Percentiles rank a stretch among this genome's conserved stretches.
Evolutionary conservation across 1,140 invertebrate genomes (phyloP).

Genomic region (Gryllus bimaculatus): DNA sequence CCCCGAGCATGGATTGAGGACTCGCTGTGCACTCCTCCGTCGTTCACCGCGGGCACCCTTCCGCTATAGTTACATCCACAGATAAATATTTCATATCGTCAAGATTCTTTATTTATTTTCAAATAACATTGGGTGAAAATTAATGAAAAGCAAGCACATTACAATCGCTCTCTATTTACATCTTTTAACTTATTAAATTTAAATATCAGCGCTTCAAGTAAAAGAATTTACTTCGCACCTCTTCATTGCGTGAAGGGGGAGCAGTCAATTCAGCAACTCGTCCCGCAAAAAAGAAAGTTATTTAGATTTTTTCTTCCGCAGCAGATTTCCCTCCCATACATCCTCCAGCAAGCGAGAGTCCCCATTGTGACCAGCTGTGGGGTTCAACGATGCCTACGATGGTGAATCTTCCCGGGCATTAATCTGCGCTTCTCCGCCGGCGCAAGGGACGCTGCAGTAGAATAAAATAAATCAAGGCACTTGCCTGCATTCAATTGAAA

Average conservation of each 20-base stretch:
- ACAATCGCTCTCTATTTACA: no score
- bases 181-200: no score
- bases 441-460: conserved; percentile 43
- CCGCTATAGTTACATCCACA: conserved; percentile 28
- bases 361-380: conserved; percentile 28
- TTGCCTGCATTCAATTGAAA: no score
- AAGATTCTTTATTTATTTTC: no score
- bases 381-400: conserved; percentile 25
- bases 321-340: conserved; percentile 29
- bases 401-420: conserved; percentile 39
- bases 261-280: no score
- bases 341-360: conserved; percentile 28
- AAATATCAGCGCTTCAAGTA: neutral
- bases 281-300: no score
- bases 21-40: conserved; percentile 32
- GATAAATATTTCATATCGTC: no score
- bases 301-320: neutral
- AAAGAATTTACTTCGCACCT: neutral
- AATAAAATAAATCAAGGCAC: neutral
- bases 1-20: no score
- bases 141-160: no score
- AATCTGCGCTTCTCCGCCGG: conserved; percentile 47
- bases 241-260: no score
- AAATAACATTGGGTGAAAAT: no score
- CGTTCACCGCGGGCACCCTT: conserved; percentile 43